A percentile compares a stretch with the other conserved stretches of the same genome.
phyloP scores from a whole-genome alignment of 2,888 invertebrate species.

The Coleophora flavipennella region DNA sequence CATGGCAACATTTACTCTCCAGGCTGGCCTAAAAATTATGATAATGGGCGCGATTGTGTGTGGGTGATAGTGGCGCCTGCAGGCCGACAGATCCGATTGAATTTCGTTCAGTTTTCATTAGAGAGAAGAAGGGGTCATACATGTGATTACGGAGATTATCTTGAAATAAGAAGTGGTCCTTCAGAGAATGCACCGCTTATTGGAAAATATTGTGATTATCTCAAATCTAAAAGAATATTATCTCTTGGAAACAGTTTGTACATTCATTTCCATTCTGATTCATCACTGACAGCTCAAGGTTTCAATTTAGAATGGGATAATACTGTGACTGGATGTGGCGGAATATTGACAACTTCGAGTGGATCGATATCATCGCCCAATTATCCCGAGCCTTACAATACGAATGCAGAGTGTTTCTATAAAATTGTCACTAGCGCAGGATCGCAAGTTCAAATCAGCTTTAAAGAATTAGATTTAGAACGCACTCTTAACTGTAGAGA shows the following conservation, averaged over 20 bases:
- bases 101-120: constrained; percentile 67
- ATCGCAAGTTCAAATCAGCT: constrained; percentile 76
- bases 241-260: constrained; percentile 84
- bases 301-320: constrained; percentile 75
- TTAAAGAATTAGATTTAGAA: constrained; percentile 83
- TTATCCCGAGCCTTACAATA: constrained; percentile 83
- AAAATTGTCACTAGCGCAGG: constrained; percentile 81
- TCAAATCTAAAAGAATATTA: constrained; percentile 75
- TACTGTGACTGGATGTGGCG: constrained; percentile 82
- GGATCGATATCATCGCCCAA: constrained; percentile 89
- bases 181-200: constrained; percentile 80
- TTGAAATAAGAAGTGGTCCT: constrained; percentile 83
- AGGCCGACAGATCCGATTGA: constrained; percentile 82
- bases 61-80: constrained; percentile 83
- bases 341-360: constrained; percentile 75
- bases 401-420: constrained; percentile 85
- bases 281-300: constrained; percentile 73
- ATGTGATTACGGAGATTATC: constrained; percentile 50
- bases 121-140: constrained; percentile 60
- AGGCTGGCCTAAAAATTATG: constrained; percentile 83
- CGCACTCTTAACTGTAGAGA: constrained; percentile 69
- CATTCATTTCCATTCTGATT: constrained; percentile 84
- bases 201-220: constrained; percentile 83
- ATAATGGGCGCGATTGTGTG: constrained; percentile 79
- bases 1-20: constrained; percentile 84